A percentile compares a stretch with the other conserved stretches of the same genome.
These are phyloP conservation scores for Acronicta aceris DNA, from an alignment of 2,888 invertebrate species.

Conservation along the genomic window DNA sequence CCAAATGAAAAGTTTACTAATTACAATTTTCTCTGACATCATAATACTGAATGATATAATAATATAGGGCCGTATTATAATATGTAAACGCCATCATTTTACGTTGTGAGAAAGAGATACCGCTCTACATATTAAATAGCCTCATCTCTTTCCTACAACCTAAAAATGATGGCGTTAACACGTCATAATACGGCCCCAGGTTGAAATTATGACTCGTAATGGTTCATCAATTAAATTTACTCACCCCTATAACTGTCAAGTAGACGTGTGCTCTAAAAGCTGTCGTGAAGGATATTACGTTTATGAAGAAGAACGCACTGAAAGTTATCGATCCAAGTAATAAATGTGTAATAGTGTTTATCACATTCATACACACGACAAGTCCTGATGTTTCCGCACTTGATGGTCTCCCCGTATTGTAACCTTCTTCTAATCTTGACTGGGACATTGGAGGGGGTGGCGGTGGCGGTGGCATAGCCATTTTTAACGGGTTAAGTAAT, in stretches of 20 bases:
- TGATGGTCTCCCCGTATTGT: constrained; percentile 7
- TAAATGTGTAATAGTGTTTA: constrained; percentile 63
- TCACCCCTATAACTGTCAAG: constrained; percentile 74
- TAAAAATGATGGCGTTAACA: no score
- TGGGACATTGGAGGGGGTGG: constrained; percentile 32
- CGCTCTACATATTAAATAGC: no score
- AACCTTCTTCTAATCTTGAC: constrained; percentile 43
- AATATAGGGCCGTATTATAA: no score
- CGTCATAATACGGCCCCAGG: no score
- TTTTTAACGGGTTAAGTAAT: constrained; percentile 9
- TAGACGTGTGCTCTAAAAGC: constrained; percentile 65
- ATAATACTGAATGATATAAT: no score
- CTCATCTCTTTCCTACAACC: no score
- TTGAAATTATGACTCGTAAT: no score
- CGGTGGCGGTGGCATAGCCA: constrained; percentile 51
- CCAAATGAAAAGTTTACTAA: no score
- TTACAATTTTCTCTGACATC: no score
- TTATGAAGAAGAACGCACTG: constrained; percentile 55
- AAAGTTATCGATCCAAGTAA: constrained; percentile 63
- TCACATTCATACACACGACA: constrained; percentile 56
- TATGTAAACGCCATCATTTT: no score
- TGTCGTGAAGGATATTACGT: background rate
- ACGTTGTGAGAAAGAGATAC: no score
- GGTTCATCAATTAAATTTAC: constrained; percentile 54
- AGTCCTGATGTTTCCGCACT: constrained; percentile 33